These are phyloP conservation scores for Ctena decussata DNA, from an alignment of 2,888 invertebrate species.

Conservation along the genomic window DNA sequence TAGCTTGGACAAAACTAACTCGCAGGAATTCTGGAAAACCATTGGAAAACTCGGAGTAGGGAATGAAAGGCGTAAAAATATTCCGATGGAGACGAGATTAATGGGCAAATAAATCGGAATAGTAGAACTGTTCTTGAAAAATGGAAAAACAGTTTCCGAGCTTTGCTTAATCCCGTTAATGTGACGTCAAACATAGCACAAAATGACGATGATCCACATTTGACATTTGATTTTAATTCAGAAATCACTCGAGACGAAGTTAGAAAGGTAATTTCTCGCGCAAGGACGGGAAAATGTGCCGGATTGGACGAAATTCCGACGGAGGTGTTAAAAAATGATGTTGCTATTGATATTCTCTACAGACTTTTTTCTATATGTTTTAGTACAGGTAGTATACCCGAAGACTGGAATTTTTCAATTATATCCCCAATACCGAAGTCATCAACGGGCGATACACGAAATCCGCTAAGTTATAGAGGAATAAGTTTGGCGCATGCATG, in stretches of 20 bases:
- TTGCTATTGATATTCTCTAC: background rate
- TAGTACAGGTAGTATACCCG: conserved; percentile 20
- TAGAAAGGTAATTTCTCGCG: background rate
- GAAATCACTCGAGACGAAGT: background rate
- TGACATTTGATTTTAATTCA: background rate
- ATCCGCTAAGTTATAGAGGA: conserved; percentile 21
- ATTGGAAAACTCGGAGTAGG: conserved; percentile 1
- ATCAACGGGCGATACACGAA: conserved; percentile 17
- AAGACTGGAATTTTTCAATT: conserved; percentile 15
- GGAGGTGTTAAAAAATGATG: background rate
- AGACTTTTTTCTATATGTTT: conserved; percentile 35
- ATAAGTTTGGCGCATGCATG: conserved; percentile 21
- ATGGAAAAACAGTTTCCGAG: background rate
- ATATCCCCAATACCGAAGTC: conserved; percentile 28
- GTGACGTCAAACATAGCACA: background rate
- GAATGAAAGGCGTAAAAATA: background rate
- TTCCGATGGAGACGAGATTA: background rate
- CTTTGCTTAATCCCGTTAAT: background rate
- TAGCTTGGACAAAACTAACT: background rate
- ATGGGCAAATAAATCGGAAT: background rate
- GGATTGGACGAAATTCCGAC: background rate
- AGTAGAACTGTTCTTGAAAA: background rate
- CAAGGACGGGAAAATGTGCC: background rate
- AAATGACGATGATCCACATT: background rate
- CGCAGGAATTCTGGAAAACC: background rate